A percentile compares a stretch with the other conserved stretches of the same genome.
Evolutionary conservation across 1,140 invertebrate genomes (phyloP).

Genomic region (Sycophila sp.): DNA sequence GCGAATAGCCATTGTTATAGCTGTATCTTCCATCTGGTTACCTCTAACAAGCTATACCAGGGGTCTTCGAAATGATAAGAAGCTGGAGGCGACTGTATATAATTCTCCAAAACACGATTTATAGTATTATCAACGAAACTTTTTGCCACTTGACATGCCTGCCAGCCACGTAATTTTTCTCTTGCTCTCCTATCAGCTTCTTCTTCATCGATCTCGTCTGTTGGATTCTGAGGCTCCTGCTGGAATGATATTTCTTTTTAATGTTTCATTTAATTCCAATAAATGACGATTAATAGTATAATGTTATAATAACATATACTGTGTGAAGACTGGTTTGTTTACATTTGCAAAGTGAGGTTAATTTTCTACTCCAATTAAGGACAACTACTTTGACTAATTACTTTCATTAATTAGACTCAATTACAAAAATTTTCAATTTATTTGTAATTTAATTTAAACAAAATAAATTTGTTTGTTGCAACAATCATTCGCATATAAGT

Average conservation of each 20-base stretch:
- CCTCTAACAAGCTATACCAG: conserved; percentile 67
- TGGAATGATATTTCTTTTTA: background rate
- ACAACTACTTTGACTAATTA: too few relatives aligned
- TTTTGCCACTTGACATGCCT: conserved; percentile 75
- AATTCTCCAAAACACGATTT: conserved; percentile 74
- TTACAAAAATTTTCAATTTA: too few relatives aligned
- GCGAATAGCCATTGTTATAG: conserved; percentile 71
- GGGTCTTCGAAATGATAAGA: conserved; percentile 55
- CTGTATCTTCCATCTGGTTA: conserved; percentile 67
- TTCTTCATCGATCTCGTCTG: conserved; percentile 42
- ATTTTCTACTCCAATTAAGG: background rate
- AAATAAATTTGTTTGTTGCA: too few relatives aligned
- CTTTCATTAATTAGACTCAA: too few relatives aligned
- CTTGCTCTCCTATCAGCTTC: conserved; percentile 47
- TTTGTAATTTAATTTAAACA: too few relatives aligned
- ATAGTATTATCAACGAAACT: conserved; percentile 79
- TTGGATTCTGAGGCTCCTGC: conserved; percentile 35
- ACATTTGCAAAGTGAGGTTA: conserved; percentile 17
- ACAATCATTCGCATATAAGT: too few relatives aligned
- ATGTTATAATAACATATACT: background rate
- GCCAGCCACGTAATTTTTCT: conserved; percentile 69
- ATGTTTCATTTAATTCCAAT: too few relatives aligned
- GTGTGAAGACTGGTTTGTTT: background rate
- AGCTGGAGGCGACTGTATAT: conserved; percentile 65
- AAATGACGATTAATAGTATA: too few relatives aligned